phyloP scores from a whole-genome alignment of 2,797 vertebrate species.

The Euthynnus affinis region DNA sequence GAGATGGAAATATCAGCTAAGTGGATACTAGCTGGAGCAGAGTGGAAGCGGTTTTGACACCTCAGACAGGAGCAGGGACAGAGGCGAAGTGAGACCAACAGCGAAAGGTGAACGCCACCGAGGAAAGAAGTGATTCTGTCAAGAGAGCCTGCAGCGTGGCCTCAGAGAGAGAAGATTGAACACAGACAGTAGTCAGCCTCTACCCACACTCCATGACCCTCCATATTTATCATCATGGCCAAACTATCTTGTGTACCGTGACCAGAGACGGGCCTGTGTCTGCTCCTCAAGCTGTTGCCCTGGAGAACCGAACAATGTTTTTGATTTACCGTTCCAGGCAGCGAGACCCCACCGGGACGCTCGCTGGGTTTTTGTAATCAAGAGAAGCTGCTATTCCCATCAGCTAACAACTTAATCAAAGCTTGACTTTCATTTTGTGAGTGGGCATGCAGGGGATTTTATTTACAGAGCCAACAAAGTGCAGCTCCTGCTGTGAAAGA shows the following conservation, averaged over 20 bases:
- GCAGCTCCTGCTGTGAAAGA: conserved; percentile 11
- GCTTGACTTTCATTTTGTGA: conserved; percentile 57
- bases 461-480: conserved; percentile 29
- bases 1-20: background rate
- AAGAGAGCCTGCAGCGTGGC: conserved; percentile 25
- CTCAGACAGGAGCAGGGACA: conserved; percentile 69
- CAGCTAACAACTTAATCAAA: conserved; percentile 63
- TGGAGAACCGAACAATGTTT: conserved; percentile 17
- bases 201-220: conserved; percentile 15
- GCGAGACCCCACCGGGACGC: conserved; percentile 35
- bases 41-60: conserved; percentile 51
- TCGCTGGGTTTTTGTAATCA: conserved; percentile 58
- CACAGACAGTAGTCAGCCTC: background rate
- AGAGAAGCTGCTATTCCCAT: conserved; percentile 52
- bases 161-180: conserved; percentile 12
- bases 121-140: background rate
- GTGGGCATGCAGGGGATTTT: conserved; percentile 35
- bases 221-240: conserved; percentile 9
- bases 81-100: conserved; percentile 58
- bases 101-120: conserved; percentile 64
- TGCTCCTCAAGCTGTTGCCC: background rate
- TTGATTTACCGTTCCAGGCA: conserved; percentile 23
- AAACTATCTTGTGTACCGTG: conserved; percentile 13
- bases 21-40: background rate
- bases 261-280: conserved; percentile 3